phyloP scores from a whole-genome alignment of 1,140 invertebrate genomes.

The Carposina sasakii region DNA sequence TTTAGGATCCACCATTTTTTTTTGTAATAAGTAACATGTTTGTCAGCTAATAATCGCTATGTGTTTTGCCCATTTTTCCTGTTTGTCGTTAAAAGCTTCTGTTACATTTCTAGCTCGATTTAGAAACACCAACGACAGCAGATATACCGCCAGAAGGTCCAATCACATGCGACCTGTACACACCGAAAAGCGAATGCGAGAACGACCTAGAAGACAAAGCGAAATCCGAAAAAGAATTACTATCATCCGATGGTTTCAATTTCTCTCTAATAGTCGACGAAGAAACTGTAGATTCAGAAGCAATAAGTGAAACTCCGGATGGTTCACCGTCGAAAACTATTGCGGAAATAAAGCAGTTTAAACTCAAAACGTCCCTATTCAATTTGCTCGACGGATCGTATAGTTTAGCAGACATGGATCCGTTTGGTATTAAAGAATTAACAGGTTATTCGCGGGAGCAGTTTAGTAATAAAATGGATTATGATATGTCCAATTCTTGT shows the following conservation, averaged over 20 bases:
- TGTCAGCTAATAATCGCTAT: too few species aligned
- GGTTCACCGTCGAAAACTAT: slow-evolving; percentile 40
- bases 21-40: too few species aligned
- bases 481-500: slow-evolving; percentile 31
- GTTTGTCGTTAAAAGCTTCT: too few species aligned
- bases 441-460: slow-evolving; percentile 41
- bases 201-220: slow-evolving; percentile 36
- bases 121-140: slow-evolving; percentile 67
- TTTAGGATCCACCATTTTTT: too few species aligned
- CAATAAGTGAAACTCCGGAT: slow-evolving; percentile 27
- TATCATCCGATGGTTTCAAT: slow-evolving; percentile 57
- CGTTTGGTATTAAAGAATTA: slow-evolving; percentile 57
- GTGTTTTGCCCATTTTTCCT: too few species aligned
- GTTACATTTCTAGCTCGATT: slow-evolving; percentile 55
- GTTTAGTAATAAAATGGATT: slow-evolving; percentile 45
- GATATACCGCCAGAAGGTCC: slow-evolving; percentile 47
- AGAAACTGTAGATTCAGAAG: slow-evolving; percentile 34
- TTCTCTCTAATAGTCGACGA: slow-evolving; percentile 62
- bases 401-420: slow-evolving; percentile 60
- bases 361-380: slow-evolving; percentile 39
- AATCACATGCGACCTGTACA: slow-evolving; percentile 44
- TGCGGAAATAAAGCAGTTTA: slow-evolving; percentile 11
- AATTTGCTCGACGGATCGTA: slow-evolving; percentile 59
- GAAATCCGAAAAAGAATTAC: slow-evolving; percentile 43
- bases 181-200: slow-evolving; percentile 38